phyloP scores from a whole-genome alignment of 2,888 invertebrate species.

The Diarsia rubi region DNA sequence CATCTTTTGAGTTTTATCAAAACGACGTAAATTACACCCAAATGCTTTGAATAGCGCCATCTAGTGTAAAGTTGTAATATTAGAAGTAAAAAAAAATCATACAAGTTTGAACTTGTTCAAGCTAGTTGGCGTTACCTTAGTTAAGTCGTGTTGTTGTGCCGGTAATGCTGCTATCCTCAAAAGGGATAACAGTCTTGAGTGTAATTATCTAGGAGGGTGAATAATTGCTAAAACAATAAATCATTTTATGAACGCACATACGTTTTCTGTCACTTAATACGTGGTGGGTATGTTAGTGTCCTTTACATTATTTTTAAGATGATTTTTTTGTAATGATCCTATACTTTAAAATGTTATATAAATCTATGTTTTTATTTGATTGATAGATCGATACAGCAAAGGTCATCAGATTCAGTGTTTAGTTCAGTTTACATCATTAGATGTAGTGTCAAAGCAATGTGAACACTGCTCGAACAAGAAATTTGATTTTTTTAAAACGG shows the following conservation, averaged over 20 bases:
- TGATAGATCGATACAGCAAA: not conserved
- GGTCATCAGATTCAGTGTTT: too few relatives aligned
- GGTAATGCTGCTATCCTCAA: not conserved
- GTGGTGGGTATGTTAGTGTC: not conserved
- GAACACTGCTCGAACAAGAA: not conserved
- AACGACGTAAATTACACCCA: not conserved
- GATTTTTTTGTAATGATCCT: too few relatives aligned
- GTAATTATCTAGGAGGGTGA: not conserved
- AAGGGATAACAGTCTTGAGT: not conserved
- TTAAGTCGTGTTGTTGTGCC: not conserved
- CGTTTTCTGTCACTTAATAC: constrained; percentile 4
- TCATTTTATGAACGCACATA: not conserved
- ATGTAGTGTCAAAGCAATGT: too few relatives aligned
- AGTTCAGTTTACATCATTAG: too few relatives aligned
- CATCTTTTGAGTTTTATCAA: constrained; percentile 8
- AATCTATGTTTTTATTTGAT: not conserved
- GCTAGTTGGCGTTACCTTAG: constrained; percentile 25
- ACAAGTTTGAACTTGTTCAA: not conserved
- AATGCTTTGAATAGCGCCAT: constrained; percentile 3
- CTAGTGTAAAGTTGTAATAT: not conserved
- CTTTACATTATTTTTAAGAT: not conserved
- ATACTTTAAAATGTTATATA: not conserved
- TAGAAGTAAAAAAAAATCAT: too few relatives aligned
- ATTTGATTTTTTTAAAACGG: not conserved
- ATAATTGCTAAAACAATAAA: constrained; percentile 19